Percentiles rank a stretch among this genome's conserved stretches.
Evolutionary conservation across 2,888 invertebrate genomes (phyloP).

Genomic region (Lottia gigantea): DNA sequence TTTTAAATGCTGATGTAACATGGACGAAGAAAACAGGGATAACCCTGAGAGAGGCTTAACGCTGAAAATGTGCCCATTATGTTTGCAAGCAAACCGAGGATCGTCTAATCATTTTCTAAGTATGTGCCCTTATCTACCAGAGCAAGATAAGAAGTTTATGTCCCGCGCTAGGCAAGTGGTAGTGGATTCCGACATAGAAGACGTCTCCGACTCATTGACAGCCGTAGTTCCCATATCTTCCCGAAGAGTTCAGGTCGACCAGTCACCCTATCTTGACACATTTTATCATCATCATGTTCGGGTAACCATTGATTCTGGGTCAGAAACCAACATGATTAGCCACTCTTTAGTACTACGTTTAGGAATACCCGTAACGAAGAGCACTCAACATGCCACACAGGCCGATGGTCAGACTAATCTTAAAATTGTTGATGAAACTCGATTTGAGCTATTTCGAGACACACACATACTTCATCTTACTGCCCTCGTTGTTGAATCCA

Average conservation of each 20-base stretch:
- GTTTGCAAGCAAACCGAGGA: not conserved
- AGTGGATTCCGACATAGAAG: too few species aligned
- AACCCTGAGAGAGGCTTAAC: not conserved
- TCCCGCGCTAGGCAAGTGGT: not conserved
- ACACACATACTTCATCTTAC: not conserved
- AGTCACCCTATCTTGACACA: not conserved
- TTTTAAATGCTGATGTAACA: not conserved
- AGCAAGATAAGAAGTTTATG: not conserved
- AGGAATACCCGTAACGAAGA: not conserved
- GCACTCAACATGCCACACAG: not conserved
- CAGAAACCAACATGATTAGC: constrained; percentile 1
- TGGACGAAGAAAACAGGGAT: not conserved
- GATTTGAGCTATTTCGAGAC: not conserved
- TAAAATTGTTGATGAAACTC: not conserved
- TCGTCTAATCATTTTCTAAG: not conserved
- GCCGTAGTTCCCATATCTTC: not conserved
- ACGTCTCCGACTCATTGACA: not conserved
- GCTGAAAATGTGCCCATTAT: not conserved
- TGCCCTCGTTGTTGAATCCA: not conserved
- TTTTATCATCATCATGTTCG: not conserved
- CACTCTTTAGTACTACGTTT: not conserved
- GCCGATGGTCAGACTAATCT: not conserved
- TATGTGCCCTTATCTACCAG: not conserved
- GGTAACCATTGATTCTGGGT: not conserved
- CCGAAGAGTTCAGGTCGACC: not conserved